Base-by-base conservation (phyloP, 37 sponge, comb jelly and placozoan species). In the Agelas oroides region DNA sequence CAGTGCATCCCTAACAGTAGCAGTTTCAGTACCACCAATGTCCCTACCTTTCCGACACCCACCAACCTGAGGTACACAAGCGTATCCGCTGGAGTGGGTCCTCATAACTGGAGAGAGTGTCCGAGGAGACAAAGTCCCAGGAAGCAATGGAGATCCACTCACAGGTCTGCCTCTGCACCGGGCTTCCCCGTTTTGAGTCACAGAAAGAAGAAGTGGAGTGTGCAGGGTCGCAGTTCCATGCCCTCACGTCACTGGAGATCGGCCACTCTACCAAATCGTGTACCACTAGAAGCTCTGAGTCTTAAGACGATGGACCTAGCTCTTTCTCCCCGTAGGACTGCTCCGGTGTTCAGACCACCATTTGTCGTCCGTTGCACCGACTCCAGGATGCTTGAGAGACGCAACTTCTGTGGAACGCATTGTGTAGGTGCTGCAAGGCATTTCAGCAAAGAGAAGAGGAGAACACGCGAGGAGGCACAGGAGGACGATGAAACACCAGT, bases 291-390 rank as follows among this genome's bases (percentile, higher is more conserved):
- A 11, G 40, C 12, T 19, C 60, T 71, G 27, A 40, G n/a, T 59
- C 34, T 55, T 58, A 71, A 82, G 21, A 33, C 17, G 18, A 58
- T 33, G 21, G 59, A 82, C 11, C 71, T 59, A 28, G 33, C 28
- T 3, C 61, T 73, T 54, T 23, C 58, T 73, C 63, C 83, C 32
- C 28, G 36, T 38, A 41, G 18, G 14, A 28, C 15, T 37, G 28
- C 59, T 59, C 38, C 70, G 21, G 71, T 57, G 54, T 37, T 28
- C 15, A 41, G 75, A 17, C 91, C 91, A 12, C 91, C 87, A 1
- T 90, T 94, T 84, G 83, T 86, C 0, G 92, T 86, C 11, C 60
- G 88, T 6, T 71, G 28, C 28, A 84, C 53, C 19, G 92, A 90
- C 64, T 33, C 38, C 14, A 19, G 55, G 0, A 64, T 87, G 15